Evolutionary conservation across 2,888 invertebrate genomes (phyloP), one percentile per base, ranked within the genome.

Genomic region (Caenorhabditis panamensis): DNA sequence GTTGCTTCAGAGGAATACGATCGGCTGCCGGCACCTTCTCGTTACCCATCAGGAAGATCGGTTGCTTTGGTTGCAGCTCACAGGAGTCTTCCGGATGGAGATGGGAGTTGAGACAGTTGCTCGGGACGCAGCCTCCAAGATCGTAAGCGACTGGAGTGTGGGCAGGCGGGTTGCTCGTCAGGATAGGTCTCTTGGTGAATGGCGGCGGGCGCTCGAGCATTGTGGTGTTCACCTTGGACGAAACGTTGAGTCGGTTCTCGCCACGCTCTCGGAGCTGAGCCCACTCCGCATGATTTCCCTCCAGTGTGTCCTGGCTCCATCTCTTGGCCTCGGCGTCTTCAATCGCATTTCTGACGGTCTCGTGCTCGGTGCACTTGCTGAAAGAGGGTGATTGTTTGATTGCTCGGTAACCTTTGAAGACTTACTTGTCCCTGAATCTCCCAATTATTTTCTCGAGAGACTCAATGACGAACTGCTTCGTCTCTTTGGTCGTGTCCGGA

Each of bases 291-390:
- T 59, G 18, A 28, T 31, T 53, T 20, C 44, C 59, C 2, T 4
- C 0, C 1, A 1, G 1, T 0, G 59, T 16, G 22, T 75, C 66
- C 0, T 11, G 24, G 8, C 61, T 20, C 59, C 61, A 75, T 26
- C 67, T 75, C 22, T 22, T 36, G 2, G 36, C 13, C 22, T 75
- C 75, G 4, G 66, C 66, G n/a, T 31, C 22, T 4, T 16, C 26
- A 13, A 66, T 26, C 0, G 66, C 75, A 0, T 13, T 16, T 6
- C 44, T 44, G n/a, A 75, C 41, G 16, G 53, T 47, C n/a, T 28
- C 20, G 66, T 75, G 75, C 16, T 44, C 1, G 5, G 36, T 13
- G 44, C 75, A 75, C 22, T 47, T 28, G 18, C 75, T 75, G 73
- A 20, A 75, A 31, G 37, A 26, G n/a, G 2, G 2, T n/a, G 9